These are phyloP conservation scores for Fopius arisanus DNA, from an alignment of 1,140 invertebrate genomes.

Conservation along the genomic window DNA sequence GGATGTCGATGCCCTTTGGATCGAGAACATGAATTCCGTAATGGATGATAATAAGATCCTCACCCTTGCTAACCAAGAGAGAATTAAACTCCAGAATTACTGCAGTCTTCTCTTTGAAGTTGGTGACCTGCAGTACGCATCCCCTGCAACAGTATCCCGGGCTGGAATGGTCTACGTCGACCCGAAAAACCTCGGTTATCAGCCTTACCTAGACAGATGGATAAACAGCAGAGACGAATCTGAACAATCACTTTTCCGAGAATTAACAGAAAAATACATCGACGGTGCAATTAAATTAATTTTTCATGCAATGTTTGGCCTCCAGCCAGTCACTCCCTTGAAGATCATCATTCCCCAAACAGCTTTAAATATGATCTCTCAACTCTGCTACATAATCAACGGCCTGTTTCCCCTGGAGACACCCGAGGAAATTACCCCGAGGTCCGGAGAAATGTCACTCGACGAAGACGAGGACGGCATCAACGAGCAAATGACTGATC, in stretches of 20 bases:
- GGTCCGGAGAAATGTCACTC: not conserved
- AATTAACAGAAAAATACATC: slow-evolving; percentile 79
- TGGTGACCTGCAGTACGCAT: slow-evolving; percentile 87
- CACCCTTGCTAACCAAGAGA: slow-evolving; percentile 89
- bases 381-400: slow-evolving; percentile 84
- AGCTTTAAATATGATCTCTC: slow-evolving; percentile 83
- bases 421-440: slow-evolving; percentile 53
- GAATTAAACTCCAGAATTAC: slow-evolving; percentile 82
- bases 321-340: slow-evolving; percentile 76
- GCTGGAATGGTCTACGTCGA: slow-evolving; percentile 95
- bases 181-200: slow-evolving; percentile 86
- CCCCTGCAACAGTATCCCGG: slow-evolving; percentile 88
- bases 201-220: slow-evolving; percentile 86
- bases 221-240: slow-evolving; percentile 59
- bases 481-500: slow-evolving; percentile 26
- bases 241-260: slow-evolving; percentile 67
- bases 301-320: slow-evolving; percentile 77
- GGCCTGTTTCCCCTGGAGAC: slow-evolving; percentile 67
- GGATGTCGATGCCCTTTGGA: slow-evolving; percentile 92
- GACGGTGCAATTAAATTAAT: slow-evolving; percentile 76
- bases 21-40: slow-evolving; percentile 96
- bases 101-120: slow-evolving; percentile 91
- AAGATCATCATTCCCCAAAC: slow-evolving; percentile 85
- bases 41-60: slow-evolving; percentile 94
- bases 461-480: slow-evolving; percentile 11